Evolutionary conservation across 1,140 invertebrate species (phyloP), one percentile per base, ranked within the genome.

Genomic region (Orius insidiosus): DNA sequence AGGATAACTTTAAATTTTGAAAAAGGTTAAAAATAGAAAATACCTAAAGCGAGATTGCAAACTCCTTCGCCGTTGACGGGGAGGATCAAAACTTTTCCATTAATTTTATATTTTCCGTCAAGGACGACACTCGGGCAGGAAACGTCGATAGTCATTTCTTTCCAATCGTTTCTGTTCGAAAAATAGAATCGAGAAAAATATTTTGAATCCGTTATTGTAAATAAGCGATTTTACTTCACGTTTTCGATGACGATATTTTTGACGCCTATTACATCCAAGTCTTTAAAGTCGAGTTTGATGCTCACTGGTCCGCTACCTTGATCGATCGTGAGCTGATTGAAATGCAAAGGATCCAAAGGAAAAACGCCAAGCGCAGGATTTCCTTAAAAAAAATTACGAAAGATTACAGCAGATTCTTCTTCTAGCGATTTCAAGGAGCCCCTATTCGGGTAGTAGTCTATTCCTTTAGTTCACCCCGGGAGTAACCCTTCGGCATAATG

Each of bases 201-300:
- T 36, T n/a, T 33, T 33, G 32, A n/a, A 33, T 24, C 24, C 24
- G 24, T 24, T 24, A 24, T 24, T 24, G 3, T 36, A n/a, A 14
- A 36, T 36, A 36, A 36, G 9, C n/a, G 9, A n/a, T 15, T 32
- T 45, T 19, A 45, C 44, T 45, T 30, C 11, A 45, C 31, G 16
- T 9, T 9, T 8, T 34, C 31, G 14, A 45, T 45, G 3, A 16
- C 19, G n/a, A 56, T 39, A 4, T 55, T 52, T 13, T 55, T 43
- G 2, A 63, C 46, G 5, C 53, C 51, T 1, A 48, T 52, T 4
- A 68, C 50, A 32, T 60, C 53, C 2, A 64, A 51, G 36, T 69
- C 58, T 5, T 18, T 56, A 30, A 69, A 68, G 33, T 50, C 54
- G 1, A 67, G 42, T 11, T 59, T 57, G 11, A 66, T 54, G 16